A percentile compares a stretch with the other conserved stretches of the same genome.
These are phyloP conservation scores for Yponomeuta evonymella DNA, from an alignment of 2,888 invertebrate species.

Conservation along the genomic window DNA sequence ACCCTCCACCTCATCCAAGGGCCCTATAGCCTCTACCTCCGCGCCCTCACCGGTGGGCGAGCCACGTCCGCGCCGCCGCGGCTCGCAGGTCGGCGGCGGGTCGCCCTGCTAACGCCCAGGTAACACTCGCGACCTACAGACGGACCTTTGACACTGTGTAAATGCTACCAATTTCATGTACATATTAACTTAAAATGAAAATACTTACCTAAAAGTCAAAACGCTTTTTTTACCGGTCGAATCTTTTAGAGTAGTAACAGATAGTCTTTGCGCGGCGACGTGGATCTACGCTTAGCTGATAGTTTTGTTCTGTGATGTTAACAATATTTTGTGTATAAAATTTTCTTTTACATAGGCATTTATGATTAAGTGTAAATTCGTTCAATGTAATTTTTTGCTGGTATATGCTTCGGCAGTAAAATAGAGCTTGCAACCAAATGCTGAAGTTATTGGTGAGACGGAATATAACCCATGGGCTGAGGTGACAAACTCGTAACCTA, in stretches of 20 bases:
- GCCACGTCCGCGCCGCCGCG: neutral
- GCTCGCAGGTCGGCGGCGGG: neutral
- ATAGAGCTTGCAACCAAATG: neutral
- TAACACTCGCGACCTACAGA: neutral
- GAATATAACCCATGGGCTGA: neutral
- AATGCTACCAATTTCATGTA: slow-evolving; percentile 24
- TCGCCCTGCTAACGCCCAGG: neutral
- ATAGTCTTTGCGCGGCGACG: slow-evolving; percentile 3
- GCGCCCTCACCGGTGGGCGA: neutral
- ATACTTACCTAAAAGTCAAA: slow-evolving; percentile 14
- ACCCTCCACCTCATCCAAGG: slow-evolving; percentile 10
- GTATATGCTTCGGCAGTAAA: slow-evolving; percentile 7
- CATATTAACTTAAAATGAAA: slow-evolving; percentile 21
- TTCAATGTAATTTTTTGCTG: slow-evolving; percentile 20
- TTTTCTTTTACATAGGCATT: slow-evolving; percentile 43
- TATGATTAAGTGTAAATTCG: slow-evolving; percentile 38
- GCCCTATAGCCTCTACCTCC: too few species aligned
- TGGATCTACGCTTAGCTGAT: slow-evolving; percentile 44
- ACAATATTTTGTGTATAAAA: slow-evolving; percentile 45
- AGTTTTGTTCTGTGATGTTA: slow-evolving; percentile 67
- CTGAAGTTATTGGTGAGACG: neutral
- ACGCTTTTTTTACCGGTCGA: slow-evolving; percentile 16
- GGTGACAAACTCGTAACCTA: neutral
- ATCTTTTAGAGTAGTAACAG: slow-evolving; percentile 14
- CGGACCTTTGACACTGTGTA: neutral